Conservation (phyloP, 2,797 vertebrate species). For the Antrozous pallidus region DNA sequence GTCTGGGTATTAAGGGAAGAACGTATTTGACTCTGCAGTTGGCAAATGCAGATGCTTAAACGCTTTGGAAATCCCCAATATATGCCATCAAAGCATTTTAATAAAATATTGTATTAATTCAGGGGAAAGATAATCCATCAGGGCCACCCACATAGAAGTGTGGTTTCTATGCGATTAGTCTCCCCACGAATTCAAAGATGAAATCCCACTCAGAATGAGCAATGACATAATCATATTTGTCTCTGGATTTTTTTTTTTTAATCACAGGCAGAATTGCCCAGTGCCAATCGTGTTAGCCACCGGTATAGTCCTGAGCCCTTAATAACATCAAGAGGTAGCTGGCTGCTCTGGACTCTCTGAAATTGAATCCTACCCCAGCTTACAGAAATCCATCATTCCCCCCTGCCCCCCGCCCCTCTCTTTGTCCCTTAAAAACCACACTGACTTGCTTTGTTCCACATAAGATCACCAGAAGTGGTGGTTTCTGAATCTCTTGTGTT, state of each 20-base stretch:
- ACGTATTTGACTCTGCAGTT: not conserved
- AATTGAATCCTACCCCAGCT: not conserved
- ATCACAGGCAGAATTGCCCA: not conserved
- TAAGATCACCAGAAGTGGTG: not conserved
- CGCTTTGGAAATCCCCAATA: constrained; percentile 25
- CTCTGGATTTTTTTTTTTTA: not conserved
- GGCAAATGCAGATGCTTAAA: constrained; percentile 35
- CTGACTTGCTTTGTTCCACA: constrained; percentile 4
- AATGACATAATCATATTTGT: not conserved
- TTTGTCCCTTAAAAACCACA: not conserved
- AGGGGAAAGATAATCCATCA: constrained; percentile 6
- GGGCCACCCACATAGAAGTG: not conserved
- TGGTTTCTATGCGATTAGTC: not conserved
- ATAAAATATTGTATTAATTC: constrained; percentile 62
- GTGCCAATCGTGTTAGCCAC: not conserved
- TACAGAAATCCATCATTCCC: not conserved
- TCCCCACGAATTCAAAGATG: not conserved
- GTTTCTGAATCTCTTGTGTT: not conserved
- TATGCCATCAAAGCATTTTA: not conserved
- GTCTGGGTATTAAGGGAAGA: not conserved
- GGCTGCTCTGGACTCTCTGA: not conserved
- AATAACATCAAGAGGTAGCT: not conserved
- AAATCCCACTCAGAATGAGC: not conserved
- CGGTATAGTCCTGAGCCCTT: constrained; percentile 4
- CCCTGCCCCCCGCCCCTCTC: not conserved